Percentiles rank a stretch among this genome's conserved stretches.
These are phyloP conservation scores for Atethmia centrago DNA, from an alignment of 2,888 invertebrate genomes.

Conservation along the genomic window DNA sequence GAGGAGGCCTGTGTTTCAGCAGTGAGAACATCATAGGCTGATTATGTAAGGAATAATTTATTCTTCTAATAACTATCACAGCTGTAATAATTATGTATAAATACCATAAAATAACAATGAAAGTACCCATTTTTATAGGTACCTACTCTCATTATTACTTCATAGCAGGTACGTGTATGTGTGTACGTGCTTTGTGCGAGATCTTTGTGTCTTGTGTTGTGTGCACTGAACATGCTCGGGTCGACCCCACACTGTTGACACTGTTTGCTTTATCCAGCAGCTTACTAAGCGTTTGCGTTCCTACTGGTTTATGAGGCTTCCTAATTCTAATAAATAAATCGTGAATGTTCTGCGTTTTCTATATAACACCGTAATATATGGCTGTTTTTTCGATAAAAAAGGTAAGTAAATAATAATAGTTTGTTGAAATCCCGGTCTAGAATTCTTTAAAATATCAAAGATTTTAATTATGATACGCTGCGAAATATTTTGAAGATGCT, in stretches of 20 bases:
- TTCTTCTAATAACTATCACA: constrained; percentile 1
- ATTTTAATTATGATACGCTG: not conserved
- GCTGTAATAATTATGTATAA: too few relatives aligned
- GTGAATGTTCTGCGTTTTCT: not conserved
- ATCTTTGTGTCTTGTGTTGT: too few relatives aligned
- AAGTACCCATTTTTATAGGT: too few relatives aligned
- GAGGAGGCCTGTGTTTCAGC: too few relatives aligned
- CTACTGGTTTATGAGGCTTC: not conserved
- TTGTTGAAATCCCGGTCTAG: constrained; percentile 2
- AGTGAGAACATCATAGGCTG: too few relatives aligned
- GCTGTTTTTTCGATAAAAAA: not conserved
- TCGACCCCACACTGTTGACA: too few relatives aligned
- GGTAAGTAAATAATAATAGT: not conserved
- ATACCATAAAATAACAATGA: too few relatives aligned
- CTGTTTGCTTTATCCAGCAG: constrained; percentile 6
- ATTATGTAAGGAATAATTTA: not conserved
- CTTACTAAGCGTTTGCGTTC: not conserved
- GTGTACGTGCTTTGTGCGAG: too few relatives aligned
- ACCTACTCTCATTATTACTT: too few relatives aligned
- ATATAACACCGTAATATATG: not conserved
- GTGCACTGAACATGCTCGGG: too few relatives aligned
- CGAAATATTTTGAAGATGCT: too few relatives aligned
- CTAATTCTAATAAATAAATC: not conserved
- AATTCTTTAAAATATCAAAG: not conserved
- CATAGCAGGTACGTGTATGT: too few relatives aligned